Percentiles rank a stretch among this genome's conserved stretches.
Conservation (phyloP, 2,888 invertebrate species). For the Pheosia gnoma region DNA sequence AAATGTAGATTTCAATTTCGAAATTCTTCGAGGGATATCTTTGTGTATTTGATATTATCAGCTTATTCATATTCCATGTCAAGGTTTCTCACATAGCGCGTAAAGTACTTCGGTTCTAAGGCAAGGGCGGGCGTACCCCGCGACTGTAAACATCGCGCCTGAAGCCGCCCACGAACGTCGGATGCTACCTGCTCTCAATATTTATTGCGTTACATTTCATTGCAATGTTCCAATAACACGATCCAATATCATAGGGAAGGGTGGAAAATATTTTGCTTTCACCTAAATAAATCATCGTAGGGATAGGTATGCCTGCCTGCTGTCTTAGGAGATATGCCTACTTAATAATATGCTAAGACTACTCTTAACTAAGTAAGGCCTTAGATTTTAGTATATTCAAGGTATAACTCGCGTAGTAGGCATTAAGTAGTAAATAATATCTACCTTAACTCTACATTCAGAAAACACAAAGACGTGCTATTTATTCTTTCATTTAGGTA, state of each 20-base stretch:
- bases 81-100: conserved; percentile 13
- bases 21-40: conserved; percentile 6
- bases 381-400: too few relatives aligned
- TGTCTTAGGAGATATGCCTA: too few relatives aligned
- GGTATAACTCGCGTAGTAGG: too few relatives aligned
- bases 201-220: conserved; percentile 54
- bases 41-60: conserved; percentile 4
- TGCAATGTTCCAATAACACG: conserved; percentile 52
- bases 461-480: too few relatives aligned
- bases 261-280: conserved; percentile 53
- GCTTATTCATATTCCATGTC: not conserved
- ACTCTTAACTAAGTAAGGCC: too few relatives aligned
- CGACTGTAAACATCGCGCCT: conserved; percentile 50
- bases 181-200: conserved; percentile 41
- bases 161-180: conserved; percentile 33
- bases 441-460: too few relatives aligned
- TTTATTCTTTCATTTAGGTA: too few relatives aligned
- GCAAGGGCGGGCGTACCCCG: conserved; percentile 21
- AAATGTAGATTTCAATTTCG: conserved; percentile 30
- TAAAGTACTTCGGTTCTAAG: conserved; percentile 37
- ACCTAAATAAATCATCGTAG: not conserved
- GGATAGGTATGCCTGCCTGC: too few relatives aligned
- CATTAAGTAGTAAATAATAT: too few relatives aligned
- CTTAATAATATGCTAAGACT: too few relatives aligned
- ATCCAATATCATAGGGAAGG: conserved; percentile 52